Conservation (phyloP, 2,113 vertebrate genomes). For the Ascaphus truei region DNA sequence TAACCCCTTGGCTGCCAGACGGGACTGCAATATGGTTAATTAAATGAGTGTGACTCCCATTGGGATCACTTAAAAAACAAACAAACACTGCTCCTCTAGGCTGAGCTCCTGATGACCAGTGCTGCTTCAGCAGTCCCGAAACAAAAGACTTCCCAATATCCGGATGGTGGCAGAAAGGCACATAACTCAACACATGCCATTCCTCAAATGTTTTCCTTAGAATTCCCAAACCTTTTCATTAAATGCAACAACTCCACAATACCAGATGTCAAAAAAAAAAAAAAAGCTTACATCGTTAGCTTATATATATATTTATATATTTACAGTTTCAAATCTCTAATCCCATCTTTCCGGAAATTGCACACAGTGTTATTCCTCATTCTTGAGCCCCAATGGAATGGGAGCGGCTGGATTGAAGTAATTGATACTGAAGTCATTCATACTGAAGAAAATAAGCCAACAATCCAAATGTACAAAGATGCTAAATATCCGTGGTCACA, state of each 20-base stretch:
- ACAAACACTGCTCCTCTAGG: not conserved
- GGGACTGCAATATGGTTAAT: too few species aligned
- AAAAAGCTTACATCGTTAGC: not conserved
- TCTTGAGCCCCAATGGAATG: not conserved
- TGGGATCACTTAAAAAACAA: slow-evolving; percentile 16
- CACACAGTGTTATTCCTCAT: not conserved
- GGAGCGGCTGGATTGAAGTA: not conserved
- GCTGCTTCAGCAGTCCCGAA: not conserved
- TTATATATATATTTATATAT: not conserved
- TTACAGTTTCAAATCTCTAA: not conserved
- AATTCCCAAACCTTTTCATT: slow-evolving; percentile 34
- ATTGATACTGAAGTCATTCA: too few species aligned
- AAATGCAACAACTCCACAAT: slow-evolving; percentile 19
- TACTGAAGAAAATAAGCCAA: too few species aligned
- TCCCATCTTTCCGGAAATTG: not conserved
- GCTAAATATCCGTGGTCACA: too few species aligned
- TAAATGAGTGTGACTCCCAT: not conserved
- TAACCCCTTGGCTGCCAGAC: too few species aligned
- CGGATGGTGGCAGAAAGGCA: not conserved
- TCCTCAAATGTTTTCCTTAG: not conserved
- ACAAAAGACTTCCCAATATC: slow-evolving; percentile 4
- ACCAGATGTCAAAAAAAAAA: slow-evolving; percentile 19
- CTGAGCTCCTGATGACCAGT: not conserved
- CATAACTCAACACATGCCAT: slow-evolving; percentile 26
- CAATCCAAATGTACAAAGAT: too few species aligned